A percentile compares a stretch with the other conserved stretches of the same genome.
These are phyloP conservation scores for Sinodicranocentrus sp. DNA, from an alignment of 2,888 invertebrate genomes.

Conservation along the genomic window DNA sequence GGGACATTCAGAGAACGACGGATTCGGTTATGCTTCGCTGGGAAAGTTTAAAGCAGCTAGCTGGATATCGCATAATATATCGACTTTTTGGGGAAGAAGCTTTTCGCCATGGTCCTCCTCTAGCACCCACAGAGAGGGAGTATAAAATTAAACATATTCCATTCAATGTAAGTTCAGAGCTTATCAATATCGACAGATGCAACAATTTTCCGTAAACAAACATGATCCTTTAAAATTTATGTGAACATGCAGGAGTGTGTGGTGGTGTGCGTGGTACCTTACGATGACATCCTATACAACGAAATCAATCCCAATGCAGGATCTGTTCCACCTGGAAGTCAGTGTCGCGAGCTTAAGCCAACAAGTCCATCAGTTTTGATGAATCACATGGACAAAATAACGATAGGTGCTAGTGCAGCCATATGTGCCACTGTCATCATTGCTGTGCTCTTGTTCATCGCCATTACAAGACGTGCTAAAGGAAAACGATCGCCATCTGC, in stretches of 20 bases:
- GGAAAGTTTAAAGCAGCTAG: conserved; percentile 87
- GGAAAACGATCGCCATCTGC: conserved; percentile 68
- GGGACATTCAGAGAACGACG: conserved; percentile 89
- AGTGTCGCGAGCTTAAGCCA: conserved; percentile 92
- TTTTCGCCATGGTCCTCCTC: conserved; percentile 93
- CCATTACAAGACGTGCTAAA: conserved; percentile 85
- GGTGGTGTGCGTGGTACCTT: conserved; percentile 93
- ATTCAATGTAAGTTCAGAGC: conserved; percentile 83
- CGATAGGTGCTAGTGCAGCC: conserved; percentile 88
- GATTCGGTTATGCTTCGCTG: conserved; percentile 90
- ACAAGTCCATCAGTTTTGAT: conserved; percentile 87
- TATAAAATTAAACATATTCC: conserved; percentile 96
- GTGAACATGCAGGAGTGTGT: conserved; percentile 91
- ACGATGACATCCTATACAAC: conserved; percentile 83
- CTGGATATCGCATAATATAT: conserved; percentile 93
- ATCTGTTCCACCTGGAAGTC: conserved; percentile 86
- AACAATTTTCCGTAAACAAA: background rate
- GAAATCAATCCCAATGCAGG: conserved; percentile 80
- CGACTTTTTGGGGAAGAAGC: conserved; percentile 92
- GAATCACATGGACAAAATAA: conserved; percentile 94
- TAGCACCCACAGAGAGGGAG: conserved; percentile 93
- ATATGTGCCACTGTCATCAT: conserved; percentile 95
- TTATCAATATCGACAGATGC: conserved; percentile 7
- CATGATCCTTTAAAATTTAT: background rate
- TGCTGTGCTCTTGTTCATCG: conserved; percentile 93